Conservation (phyloP, 2,888 invertebrate genomes). For the Cheilosia variabilis region DNA sequence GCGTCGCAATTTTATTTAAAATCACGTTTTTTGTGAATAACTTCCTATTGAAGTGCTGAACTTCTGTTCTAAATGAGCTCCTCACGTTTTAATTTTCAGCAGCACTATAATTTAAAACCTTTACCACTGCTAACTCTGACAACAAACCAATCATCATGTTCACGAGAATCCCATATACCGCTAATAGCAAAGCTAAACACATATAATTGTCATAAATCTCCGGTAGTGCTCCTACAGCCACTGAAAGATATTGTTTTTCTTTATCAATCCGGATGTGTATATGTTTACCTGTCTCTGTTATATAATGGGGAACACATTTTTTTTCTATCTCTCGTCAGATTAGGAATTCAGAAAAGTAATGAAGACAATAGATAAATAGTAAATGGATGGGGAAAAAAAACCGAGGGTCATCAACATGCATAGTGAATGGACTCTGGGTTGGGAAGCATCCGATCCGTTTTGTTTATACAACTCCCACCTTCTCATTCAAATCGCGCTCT, state of each 20-base stretch:
- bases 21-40: constrained; percentile 45
- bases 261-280: constrained; percentile 62
- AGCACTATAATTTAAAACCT: constrained; percentile 56
- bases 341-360: constrained; percentile 39
- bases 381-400: constrained; percentile 11
- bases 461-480: neutral
- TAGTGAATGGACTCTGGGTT: constrained; percentile 37
- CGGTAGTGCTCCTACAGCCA: constrained; percentile 9
- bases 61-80: constrained; percentile 53
- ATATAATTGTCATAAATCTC: constrained; percentile 59
- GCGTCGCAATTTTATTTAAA: constrained; percentile 2
- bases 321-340: constrained; percentile 11
- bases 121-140: constrained; percentile 34
- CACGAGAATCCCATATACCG: neutral
- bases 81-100: constrained; percentile 66
- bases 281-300: constrained; percentile 44
- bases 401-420: constrained; percentile 68
- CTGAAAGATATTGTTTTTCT: constrained; percentile 11
- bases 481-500: neutral
- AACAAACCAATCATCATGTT: constrained; percentile 28
- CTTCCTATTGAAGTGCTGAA: constrained; percentile 44
- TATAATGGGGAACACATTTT: constrained; percentile 35
- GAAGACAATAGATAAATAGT: constrained; percentile 19
- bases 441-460: constrained; percentile 1
- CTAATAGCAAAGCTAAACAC: constrained; percentile 46